phyloP scores from a whole-genome alignment of 2,797 vertebrate species.

The Staurois parvus region DNA sequence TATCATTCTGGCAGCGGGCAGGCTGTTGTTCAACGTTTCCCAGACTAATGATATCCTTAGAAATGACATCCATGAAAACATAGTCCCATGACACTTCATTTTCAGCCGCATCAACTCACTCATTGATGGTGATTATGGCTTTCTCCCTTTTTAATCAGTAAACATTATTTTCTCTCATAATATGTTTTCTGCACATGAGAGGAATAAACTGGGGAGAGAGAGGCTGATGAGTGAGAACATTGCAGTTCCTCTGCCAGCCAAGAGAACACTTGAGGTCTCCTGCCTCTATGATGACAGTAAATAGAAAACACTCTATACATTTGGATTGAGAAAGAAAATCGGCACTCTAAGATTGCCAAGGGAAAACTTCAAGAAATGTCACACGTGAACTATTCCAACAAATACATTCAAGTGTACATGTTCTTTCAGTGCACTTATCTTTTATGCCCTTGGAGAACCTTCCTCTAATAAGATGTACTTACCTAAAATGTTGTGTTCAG shows the following conservation, averaged over 20 bases:
- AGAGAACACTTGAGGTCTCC: neutral
- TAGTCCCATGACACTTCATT: slow-evolving; percentile 55
- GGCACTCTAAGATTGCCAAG: neutral
- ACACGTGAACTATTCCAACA: neutral
- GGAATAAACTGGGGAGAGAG: slow-evolving; percentile 6
- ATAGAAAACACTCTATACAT: neutral
- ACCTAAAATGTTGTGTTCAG: too few species aligned
- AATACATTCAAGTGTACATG: too few species aligned
- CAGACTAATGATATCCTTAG: slow-evolving; percentile 51
- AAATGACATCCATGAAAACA: slow-evolving; percentile 41
- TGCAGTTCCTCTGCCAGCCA: neutral
- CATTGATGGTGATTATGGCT: slow-evolving; percentile 35
- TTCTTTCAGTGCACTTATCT: too few species aligned
- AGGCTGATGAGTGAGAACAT: slow-evolving; percentile 4
- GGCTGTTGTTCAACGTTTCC: slow-evolving; percentile 33
- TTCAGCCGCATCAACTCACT: slow-evolving; percentile 28
- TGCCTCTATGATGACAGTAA: neutral
- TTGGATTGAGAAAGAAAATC: neutral
- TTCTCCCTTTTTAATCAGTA: slow-evolving; percentile 37
- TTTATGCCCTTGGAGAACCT: too few species aligned
- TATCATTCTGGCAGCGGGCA: slow-evolving; percentile 37
- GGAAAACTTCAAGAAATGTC: neutral
- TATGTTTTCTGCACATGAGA: slow-evolving; percentile 7
- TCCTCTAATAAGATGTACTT: too few species aligned
- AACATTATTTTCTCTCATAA: slow-evolving; percentile 45